Evolutionary conservation across 2,888 invertebrate species (phyloP), one percentile per base, ranked within the genome.

Genomic region (Oscheius myriophilus): DNA sequence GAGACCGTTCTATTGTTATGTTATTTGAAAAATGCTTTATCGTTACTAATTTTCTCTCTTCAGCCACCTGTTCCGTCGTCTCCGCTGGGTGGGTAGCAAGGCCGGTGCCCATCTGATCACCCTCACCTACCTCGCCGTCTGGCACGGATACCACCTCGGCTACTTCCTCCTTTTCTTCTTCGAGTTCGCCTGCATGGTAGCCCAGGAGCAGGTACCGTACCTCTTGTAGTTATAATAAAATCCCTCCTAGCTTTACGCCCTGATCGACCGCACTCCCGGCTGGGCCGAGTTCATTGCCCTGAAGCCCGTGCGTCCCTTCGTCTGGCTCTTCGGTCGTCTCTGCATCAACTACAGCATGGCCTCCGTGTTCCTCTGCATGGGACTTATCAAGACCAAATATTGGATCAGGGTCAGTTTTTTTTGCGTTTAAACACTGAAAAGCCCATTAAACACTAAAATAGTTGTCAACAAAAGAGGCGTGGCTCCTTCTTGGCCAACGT

Each of bases 71-170:
- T 97, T 94, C 89, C 96, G 96, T 87, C 90, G 97, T 2, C 90
- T 97, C 51, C 93, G 92, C 86, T 96, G 95, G 87, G 89, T 97
- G 57, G 93, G 93, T 55, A 94, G 92, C 87, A 91, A 92, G 23
- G 90, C 89, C 57, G 73, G 90, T 78, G 96, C 96, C 74, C 96
- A 97, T 87, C 89, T 91, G 0, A 90, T 91, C 0, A 93, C 96
- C 0, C 88, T 98, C 49, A 67, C 91, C 0, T 97, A 96, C 88
- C 90, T 98, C 46, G 95, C 97, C 0, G 85, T 95, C 0, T 97
- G 97, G 97, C 97, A 97, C 88, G 97, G 97, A 14, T 91, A 94
- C 63, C 93, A 94, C 86, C 91, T 93, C 12, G 96, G 97, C 0
- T 98, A 98, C 86, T 97, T 95, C 87, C 89, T 93, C 84, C 92